Conservation (phyloP, 2,797 vertebrate species). For the Alectoris magna region DNA sequence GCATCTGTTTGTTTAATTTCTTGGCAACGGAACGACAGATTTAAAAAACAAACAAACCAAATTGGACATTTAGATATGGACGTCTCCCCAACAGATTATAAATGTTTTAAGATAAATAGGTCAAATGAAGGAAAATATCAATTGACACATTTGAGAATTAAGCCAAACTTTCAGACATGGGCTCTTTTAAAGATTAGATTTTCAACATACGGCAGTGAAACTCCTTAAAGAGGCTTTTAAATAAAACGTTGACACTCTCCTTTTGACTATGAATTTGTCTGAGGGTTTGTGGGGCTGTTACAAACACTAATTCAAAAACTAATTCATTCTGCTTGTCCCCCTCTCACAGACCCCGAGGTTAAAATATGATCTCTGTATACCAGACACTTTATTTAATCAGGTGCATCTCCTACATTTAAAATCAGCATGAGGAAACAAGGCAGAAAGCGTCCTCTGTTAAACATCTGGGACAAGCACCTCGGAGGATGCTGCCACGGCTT, state of each 20-base stretch:
- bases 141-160: conserved; percentile 10
- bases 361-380: conserved; percentile 21
- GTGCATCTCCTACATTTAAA: not conserved
- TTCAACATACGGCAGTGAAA: not conserved
- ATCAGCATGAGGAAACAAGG: not conserved
- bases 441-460: not conserved
- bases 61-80: conserved; percentile 60
- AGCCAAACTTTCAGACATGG: conserved; percentile 25
- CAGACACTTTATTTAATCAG: not conserved
- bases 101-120: conserved; percentile 70
- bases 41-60: conserved; percentile 74
- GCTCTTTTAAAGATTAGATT: conserved; percentile 6
- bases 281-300: not conserved
- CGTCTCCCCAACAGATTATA: conserved; percentile 26
- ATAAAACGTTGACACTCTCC: not conserved
- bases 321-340: not conserved
- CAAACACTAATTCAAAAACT: conserved; percentile 3
- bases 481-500: not conserved
- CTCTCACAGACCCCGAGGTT: not conserved
- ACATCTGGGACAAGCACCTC: not conserved
- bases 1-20: conserved; percentile 83
- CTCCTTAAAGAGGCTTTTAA: conserved; percentile 1
- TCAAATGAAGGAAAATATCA: conserved; percentile 62
- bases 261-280: conserved; percentile 10
- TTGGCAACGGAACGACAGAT: conserved; percentile 57